Evolutionary conservation across 1,140 invertebrate species (phyloP).

Genomic region (Aphelinus certus): DNA sequence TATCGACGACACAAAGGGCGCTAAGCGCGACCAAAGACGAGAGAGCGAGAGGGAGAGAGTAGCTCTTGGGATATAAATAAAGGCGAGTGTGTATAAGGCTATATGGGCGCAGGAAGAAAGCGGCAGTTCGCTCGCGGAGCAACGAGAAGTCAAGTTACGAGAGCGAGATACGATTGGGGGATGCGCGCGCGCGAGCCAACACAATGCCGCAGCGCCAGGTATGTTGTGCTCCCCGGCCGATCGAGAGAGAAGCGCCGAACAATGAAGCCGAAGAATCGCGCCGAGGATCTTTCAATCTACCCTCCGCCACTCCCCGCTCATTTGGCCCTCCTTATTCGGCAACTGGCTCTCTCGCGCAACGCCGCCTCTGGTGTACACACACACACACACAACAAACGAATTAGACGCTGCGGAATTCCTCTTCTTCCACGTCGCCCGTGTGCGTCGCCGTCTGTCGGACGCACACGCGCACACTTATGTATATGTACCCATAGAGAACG

Average conservation of each 20-base stretch:
- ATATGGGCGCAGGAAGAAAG: background rate
- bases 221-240: background rate
- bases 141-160: background rate
- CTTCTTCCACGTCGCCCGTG: too few species aligned
- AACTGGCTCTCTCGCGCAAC: too few species aligned
- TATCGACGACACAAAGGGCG: too few species aligned
- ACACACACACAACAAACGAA: too few species aligned
- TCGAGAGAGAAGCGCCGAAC: slow-evolving; percentile 19
- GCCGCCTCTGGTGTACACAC: too few species aligned
- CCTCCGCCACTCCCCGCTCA: background rate
- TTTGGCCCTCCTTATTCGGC: too few species aligned
- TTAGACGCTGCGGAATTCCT: too few species aligned
- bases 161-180: background rate
- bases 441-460: too few species aligned
- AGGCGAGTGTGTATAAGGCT: background rate
- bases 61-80: background rate
- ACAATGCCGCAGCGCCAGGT: background rate
- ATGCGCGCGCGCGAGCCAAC: too few species aligned
- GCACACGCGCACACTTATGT: too few species aligned
- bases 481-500: too few species aligned
- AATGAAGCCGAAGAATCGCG: slow-evolving; percentile 30
- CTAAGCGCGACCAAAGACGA: too few species aligned
- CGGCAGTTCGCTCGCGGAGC: background rate
- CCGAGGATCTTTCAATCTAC: slow-evolving; percentile 20
- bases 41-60: background rate